Conservation (phyloP, 2,113 vertebrate genomes). For the Percopsis transmontana region DNA sequence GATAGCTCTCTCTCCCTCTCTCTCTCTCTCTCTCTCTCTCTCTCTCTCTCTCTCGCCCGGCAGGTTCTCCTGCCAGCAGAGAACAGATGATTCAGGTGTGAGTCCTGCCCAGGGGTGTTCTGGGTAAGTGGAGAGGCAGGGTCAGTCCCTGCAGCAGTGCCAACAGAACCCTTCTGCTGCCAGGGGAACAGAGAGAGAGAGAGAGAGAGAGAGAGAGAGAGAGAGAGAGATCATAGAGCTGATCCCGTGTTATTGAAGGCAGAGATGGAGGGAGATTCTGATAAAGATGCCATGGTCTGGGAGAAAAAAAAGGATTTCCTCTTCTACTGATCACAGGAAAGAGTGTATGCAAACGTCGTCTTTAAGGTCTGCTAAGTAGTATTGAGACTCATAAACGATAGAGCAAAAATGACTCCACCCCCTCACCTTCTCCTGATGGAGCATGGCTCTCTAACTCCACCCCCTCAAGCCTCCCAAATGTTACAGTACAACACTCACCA, state of each 20-base stretch:
- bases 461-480: too few relatives aligned
- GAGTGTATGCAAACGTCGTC: too few relatives aligned
- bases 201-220: background rate
- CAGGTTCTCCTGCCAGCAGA: background rate
- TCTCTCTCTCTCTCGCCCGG: background rate
- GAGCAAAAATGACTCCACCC: too few relatives aligned
- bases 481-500: too few relatives aligned
- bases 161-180: constrained; percentile 7
- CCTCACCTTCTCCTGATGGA: too few relatives aligned
- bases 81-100: constrained; percentile 39
- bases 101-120: constrained; percentile 51
- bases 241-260: too few relatives aligned
- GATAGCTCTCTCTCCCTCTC: background rate
- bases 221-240: background rate
- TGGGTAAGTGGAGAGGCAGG: constrained; percentile 48
- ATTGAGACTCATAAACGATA: too few relatives aligned
- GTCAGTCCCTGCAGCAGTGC: constrained; percentile 25
- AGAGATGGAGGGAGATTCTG: background rate
- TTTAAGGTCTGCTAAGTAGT: too few relatives aligned
- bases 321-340: too few relatives aligned
- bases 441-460: too few relatives aligned
- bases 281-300: background rate
- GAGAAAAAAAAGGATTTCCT: too few relatives aligned
- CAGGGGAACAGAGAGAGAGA: background rate
- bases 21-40: background rate